A percentile compares a stretch with the other conserved stretches of the same genome.
Evolutionary conservation across 64 coral and sea anemone species (phyloP).

Genomic region (Montipora cactus): DNA sequence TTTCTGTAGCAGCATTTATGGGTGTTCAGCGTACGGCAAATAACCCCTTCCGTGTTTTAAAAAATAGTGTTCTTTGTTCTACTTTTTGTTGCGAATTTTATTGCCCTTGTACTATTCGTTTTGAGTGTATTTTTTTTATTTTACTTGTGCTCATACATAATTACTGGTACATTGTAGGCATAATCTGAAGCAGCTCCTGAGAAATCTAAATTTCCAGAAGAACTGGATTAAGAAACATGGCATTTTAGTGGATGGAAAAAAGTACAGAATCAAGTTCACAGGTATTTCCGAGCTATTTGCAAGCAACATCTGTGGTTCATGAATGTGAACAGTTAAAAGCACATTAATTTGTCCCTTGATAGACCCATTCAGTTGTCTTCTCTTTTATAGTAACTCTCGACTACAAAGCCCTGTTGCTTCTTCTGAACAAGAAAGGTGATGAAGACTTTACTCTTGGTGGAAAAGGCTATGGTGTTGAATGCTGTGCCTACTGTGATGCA

Average conservation of each 20-base stretch:
- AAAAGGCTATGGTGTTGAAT: conserved; percentile 27
- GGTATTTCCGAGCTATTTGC: too few species aligned
- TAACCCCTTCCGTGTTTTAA: too few species aligned
- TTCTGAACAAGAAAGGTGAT: conserved; percentile 11
- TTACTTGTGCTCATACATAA: too few species aligned
- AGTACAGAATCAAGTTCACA: conserved; percentile 41
- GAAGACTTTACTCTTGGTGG: not conserved
- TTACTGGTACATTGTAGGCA: not conserved
- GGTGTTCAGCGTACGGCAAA: too few species aligned
- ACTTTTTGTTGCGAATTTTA: not conserved
- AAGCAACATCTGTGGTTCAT: too few species aligned
- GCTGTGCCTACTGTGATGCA: conserved; percentile 40
- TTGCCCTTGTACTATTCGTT: not conserved
- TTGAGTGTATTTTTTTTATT: not conserved
- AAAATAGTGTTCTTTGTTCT: not conserved
- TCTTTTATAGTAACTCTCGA: conserved; percentile 17
- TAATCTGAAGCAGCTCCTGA: conserved; percentile 29
- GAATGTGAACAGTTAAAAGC: too few species aligned
- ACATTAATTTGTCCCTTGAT: too few species aligned
- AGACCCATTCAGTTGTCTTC: not conserved
- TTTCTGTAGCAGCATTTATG: too few species aligned
- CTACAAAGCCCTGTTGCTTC: conserved; percentile 33
- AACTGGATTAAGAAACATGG: conserved; percentile 31
- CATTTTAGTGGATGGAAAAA: conserved; percentile 50
- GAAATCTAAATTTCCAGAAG: conserved; percentile 10